Evolutionary conservation across 2,888 invertebrate genomes (phyloP).

Genomic region (Polylopha cassiicola): DNA sequence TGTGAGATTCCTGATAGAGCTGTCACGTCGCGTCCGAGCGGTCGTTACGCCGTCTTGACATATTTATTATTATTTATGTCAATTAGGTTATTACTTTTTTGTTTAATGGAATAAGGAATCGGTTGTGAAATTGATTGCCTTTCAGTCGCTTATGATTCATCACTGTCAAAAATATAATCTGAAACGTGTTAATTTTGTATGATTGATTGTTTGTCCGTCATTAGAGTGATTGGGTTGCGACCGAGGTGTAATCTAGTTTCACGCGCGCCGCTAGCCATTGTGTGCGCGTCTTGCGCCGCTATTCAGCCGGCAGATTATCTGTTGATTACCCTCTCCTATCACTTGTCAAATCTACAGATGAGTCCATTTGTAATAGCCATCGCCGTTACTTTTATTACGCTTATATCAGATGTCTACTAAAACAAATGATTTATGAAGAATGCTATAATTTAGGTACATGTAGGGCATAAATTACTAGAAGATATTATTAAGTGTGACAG

Average conservation of each 20-base stretch:
- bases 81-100: constrained; percentile 77
- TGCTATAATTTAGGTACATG: no score
- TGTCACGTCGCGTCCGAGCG: constrained; percentile 72
- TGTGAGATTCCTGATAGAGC: constrained; percentile 71
- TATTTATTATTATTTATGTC: constrained; percentile 78
- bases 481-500: no score
- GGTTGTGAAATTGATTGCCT: constrained; percentile 76
- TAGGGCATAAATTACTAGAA: no score
- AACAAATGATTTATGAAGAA: no score
- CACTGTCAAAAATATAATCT: constrained; percentile 71
- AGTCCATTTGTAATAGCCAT: constrained; percentile 5
- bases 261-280: constrained; percentile 65
- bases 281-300: constrained; percentile 36
- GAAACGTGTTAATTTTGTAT: constrained; percentile 74
- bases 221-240: constrained; percentile 48
- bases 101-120: constrained; percentile 76
- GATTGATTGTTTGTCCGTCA: constrained; percentile 70
- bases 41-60: constrained; percentile 74
- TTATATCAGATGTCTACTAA: no score
- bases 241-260: constrained; percentile 66
- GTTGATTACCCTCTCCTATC: constrained; percentile 45
- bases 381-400: no score
- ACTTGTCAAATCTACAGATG: constrained; percentile 13
- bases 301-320: constrained; percentile 34
- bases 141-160: constrained; percentile 74